phyloP scores from a whole-genome alignment of 1,140 invertebrate species.

The Arctopsyche grandis region DNA sequence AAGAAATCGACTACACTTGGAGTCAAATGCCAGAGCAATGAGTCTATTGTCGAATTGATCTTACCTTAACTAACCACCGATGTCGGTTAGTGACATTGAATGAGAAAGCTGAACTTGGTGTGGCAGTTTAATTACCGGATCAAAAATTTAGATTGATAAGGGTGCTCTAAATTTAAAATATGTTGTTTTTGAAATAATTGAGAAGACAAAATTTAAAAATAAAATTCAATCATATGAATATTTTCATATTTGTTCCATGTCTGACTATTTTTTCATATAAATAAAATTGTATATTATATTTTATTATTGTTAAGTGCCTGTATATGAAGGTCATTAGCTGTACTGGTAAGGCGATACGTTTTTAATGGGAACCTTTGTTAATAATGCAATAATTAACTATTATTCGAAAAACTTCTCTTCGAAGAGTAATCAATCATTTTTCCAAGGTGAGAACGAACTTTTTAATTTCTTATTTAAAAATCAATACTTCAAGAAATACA shows the following conservation, averaged over 20 bases:
- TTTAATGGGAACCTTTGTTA: background rate
- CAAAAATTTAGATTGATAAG: no score
- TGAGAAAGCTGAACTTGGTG: background rate
- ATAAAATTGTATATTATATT: no score
- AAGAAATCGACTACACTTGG: background rate
- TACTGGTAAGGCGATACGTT: background rate
- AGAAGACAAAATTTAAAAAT: no score
- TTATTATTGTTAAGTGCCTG: no score
- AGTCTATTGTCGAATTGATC: background rate
- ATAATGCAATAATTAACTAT: background rate
- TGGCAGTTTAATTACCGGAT: background rate
- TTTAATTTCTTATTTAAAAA: background rate
- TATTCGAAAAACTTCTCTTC: background rate
- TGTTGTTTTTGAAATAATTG: no score
- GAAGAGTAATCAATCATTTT: background rate
- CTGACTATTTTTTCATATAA: no score
- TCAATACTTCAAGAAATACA: background rate
- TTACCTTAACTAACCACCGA: background rate
- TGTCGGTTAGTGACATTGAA: conserved; percentile 15
- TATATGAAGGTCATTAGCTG: background rate
- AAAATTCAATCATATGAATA: no score
- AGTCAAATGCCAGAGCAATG: background rate
- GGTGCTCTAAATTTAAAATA: no score
- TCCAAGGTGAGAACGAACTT: background rate
- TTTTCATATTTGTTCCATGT: no score